Conservation (phyloP, 2,888 invertebrate genomes). For the Fabriciana adippe region DNA sequence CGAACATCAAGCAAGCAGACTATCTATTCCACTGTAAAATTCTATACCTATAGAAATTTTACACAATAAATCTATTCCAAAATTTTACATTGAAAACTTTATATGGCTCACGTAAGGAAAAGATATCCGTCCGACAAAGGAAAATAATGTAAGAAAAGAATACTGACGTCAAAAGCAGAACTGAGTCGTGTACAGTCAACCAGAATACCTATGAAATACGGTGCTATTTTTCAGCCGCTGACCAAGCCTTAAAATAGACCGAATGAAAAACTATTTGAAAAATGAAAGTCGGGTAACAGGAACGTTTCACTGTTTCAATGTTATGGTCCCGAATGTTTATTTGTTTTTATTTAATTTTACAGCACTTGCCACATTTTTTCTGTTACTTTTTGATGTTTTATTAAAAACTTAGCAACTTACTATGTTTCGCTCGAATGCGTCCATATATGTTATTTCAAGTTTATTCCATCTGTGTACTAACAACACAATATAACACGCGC, state of each 20-base stretch:
- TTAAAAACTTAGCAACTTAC: no score
- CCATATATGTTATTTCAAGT: no score
- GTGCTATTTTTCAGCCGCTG: constrained; percentile 28
- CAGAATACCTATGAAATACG: constrained; percentile 27
- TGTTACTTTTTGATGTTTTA: background rate
- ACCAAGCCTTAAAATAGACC: constrained; percentile 27
- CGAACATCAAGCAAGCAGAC: no score
- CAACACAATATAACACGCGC: no score
- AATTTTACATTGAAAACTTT: constrained; percentile 24
- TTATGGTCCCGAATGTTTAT: background rate
- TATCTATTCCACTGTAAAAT: background rate
- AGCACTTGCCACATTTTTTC: background rate
- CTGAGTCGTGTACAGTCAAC: constrained; percentile 24
- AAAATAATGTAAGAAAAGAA: constrained; percentile 35
- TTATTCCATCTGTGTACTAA: no score
- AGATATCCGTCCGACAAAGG: constrained; percentile 28
- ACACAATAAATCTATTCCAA: constrained; percentile 13
- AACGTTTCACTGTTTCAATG: constrained; percentile 23
- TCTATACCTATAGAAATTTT: background rate
- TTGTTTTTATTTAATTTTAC: constrained; percentile 8
- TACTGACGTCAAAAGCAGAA: constrained; percentile 31
- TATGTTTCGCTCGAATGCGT: no score
- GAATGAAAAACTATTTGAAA: constrained; percentile 30
- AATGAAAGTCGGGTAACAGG: constrained; percentile 22
- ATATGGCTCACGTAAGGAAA: constrained; percentile 22